Base-by-base conservation (phyloP, 2,113 vertebrate genomes). In the Lagopus muta region DNA sequence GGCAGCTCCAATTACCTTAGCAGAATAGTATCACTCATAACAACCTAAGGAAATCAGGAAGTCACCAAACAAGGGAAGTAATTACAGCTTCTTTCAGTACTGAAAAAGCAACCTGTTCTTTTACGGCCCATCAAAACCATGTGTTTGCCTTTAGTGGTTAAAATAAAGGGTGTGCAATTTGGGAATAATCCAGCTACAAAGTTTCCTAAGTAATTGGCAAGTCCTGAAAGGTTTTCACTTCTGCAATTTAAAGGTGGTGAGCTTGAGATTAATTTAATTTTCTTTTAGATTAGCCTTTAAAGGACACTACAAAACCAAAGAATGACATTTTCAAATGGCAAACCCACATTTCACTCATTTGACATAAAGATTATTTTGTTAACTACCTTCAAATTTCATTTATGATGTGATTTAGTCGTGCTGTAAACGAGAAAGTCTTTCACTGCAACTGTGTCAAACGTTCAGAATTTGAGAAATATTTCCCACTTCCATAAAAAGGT, bases 61-160 rank as follows among this genome's bases (percentile, higher is more conserved):
- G 91, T 97, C 95, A 92, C 91, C 18, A 16, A 97, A 96, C 90
- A 97, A 94, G 96, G 95, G 94, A 94, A 97, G 94, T 97, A 96
- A 97, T 97, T 96, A 95, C 80, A 92, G 82, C 93, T 95, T 95
- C 91, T 91, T 96, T 95, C 93, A 95, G 89, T 69, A 75, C 89
- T 93, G 94, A 84, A 83, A 96, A 91, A 94, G 88, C 91, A 96
- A 97, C 95, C 91, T 96, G 95, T 88, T 95, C 93, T 96, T 97
- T 97, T 97, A 97, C 4, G 73, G 95, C 65, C 93, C 93, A 96
- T 94, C 95, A 94, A 96, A 95, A 88, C 94, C 95, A 96, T 96
- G 94, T 95, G 95, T 96, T 96, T 94, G 94, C 88, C 94, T 95
- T 95, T 95, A 94, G 94, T 95, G 94, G 89, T 95, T 95, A 89